Evolutionary conservation across 2,113 vertebrate species (phyloP).

Genomic region (Elgaria multicarinata): DNA sequence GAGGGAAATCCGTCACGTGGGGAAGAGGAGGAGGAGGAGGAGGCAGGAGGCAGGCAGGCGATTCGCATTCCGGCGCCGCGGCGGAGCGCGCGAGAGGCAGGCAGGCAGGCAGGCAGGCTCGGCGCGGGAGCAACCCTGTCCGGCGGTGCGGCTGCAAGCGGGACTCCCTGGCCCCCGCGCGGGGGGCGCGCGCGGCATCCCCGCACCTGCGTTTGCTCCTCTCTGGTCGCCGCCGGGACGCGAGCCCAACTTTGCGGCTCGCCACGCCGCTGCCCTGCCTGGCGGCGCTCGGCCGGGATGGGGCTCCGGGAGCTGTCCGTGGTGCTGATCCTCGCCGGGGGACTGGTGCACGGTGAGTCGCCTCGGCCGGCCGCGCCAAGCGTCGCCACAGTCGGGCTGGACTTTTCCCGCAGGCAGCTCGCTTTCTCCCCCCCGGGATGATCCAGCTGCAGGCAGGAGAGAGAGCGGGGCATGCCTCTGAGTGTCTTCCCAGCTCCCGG

Average conservation of each 20-base stretch:
- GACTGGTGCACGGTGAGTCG: conserved; percentile 74
- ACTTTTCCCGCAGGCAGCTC: too few species aligned
- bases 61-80: neutral
- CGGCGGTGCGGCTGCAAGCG: neutral
- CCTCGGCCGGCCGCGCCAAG: too few species aligned
- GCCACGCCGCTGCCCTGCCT: neutral
- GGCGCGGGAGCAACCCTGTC: too few species aligned
- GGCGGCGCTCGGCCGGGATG: conserved; percentile 55
- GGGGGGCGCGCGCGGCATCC: neutral
- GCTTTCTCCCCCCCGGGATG: neutral
- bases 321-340: conserved; percentile 72
- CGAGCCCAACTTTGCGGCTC: neutral
- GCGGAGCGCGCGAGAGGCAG: neutral
- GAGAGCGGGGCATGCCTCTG: neutral
- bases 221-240: neutral
- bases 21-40: neutral
- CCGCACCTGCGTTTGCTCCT: neutral
- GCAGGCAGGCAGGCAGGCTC: too few species aligned
- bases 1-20: neutral
- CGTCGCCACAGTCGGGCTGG: too few species aligned
- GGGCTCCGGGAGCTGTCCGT: conserved; percentile 61
- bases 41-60: neutral
- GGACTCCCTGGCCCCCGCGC: conserved; percentile 2
- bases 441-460: neutral
- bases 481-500: neutral